Evolutionary conservation across 2,113 vertebrate species (phyloP), one percentile per base, ranked within the genome.

Genomic region (Panthera uncia): DNA sequence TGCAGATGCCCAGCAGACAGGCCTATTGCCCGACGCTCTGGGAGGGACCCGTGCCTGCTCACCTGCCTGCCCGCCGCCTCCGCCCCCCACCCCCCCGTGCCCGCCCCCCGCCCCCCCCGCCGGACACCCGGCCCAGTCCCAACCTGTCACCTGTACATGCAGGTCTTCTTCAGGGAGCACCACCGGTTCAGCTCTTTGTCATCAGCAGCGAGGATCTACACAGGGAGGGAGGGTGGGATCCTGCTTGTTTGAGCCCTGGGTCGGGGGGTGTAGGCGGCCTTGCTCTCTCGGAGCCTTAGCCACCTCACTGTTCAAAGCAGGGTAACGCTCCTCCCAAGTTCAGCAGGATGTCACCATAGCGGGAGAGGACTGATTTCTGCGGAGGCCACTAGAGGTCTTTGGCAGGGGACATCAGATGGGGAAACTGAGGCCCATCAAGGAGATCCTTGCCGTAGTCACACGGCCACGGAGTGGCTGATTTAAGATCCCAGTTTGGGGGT

Each of bases 111-210:
- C 88, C 69, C 33, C 13, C 57, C 57, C 7, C 8, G 41, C 31
- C 11, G 50, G 27, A 16, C 15, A 50, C 89, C 41, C 5, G 18
- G 12, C 81, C 45, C 33, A 3, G 1, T 13, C 33, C 45, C n/a
- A 11, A 4, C 25, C 0, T 4, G 5, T 98, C 98, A 99, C 99
- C 99, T 99, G 98, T 99, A 99, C 99, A 99, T 99, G 99, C 99
- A 99, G 15, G 99, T 99, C 98, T 99, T 99, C 98, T 98, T 99
- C 96, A 99, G 98, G 19, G 99, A 99, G 84, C 99, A 99, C 99
- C 99, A 99, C 7, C 98, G 98, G 97, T 99, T 99, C 97, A 99
- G 98, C 61, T 99, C 99, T 89, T 99, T 99, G 96, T 99, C 99
- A 0, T 99, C 98, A 0, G 99, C 99, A 0, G 82, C 95, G 23